Conservation (phyloP, 2,797 vertebrate species). For the Sparus aurata region DNA sequence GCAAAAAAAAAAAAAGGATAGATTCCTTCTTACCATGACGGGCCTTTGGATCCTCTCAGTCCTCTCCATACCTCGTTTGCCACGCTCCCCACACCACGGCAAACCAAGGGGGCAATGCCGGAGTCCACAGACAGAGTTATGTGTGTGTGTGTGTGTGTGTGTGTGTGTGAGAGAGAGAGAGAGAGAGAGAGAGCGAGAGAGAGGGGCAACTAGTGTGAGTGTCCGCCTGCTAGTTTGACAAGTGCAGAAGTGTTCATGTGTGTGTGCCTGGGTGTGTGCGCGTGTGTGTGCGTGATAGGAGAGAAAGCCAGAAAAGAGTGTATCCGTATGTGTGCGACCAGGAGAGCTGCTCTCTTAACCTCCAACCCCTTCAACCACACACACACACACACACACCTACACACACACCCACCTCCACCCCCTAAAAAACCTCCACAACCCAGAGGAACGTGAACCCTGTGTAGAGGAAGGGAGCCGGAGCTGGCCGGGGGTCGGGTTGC, state of each 20-base stretch:
- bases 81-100: constrained; percentile 82
- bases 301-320: constrained; percentile 70
- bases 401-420: constrained; percentile 34
- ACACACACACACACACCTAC: constrained; percentile 50
- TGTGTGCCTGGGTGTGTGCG: constrained; percentile 40
- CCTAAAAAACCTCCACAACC: constrained; percentile 69
- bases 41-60: constrained; percentile 86
- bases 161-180: constrained; percentile 48
- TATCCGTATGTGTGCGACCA: constrained; percentile 64
- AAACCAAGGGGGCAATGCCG: constrained; percentile 77
- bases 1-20: constrained; percentile 17
- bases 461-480: constrained; percentile 75
- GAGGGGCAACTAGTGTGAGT: constrained; percentile 57
- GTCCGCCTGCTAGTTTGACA: constrained; percentile 57
- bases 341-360: constrained; percentile 76
- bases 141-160: constrained; percentile 54
- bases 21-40: constrained; percentile 83
- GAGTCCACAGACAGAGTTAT: constrained; percentile 68
- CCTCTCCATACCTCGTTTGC: constrained; percentile 85
- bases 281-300: constrained; percentile 52
- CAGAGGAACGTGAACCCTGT: constrained; percentile 84
- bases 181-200: constrained; percentile 43
- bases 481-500: constrained; percentile 84
- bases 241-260: constrained; percentile 45
- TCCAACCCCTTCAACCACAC: constrained; percentile 67